Evolutionary conservation across 1,140 invertebrate species (phyloP), one percentile per base, ranked within the genome.

Genomic region (Eupristina koningsbergeri): DNA sequence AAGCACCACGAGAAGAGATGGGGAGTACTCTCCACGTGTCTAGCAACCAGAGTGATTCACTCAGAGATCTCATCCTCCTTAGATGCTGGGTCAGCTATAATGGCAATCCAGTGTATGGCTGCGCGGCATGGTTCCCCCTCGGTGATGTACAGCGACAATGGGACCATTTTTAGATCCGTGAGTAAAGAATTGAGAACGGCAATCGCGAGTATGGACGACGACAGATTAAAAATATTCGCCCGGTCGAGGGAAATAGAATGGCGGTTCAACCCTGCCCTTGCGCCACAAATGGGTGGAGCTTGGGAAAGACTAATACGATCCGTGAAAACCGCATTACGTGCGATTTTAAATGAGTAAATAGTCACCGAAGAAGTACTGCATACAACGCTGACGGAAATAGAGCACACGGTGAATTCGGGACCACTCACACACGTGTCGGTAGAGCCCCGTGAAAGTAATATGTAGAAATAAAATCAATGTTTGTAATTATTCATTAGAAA

Each of bases 31-130:
- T 92, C 91, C 74, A 93, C 91, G 0, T 92, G 89, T 77, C 79
- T 89, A 17, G 58, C 45, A 31, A 90, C 88, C 11, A 86, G 92
- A 80, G 93, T 92, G 0, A 85, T 93, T 1, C 92, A 94, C 81
- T 29, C 93, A 5, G 92, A 93, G 77, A 26, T 91, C 0, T 90
- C 88, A 0, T 9, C 31, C 1, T 77, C 31, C 5, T 29, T 85
- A n/a, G 71, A 50, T 0, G 67, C 84, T 0, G 53, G 84, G 7
- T 81, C 86, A 15, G 71, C 82, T 0, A 85, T 85, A 17, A 84
- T 85, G 84, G 82, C 84, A 6, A 1, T 86, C 5, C 19, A 75
- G 7, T 7, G 85, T 0, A 78, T 84, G 61, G 61, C 61, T 22
- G 69, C 86, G 0, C 26, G 88, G n/a, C 79, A 87, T 26, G 86